Conservation (phyloP, 2,888 invertebrate genomes). For the Leptinotarsa tumamoca region DNA sequence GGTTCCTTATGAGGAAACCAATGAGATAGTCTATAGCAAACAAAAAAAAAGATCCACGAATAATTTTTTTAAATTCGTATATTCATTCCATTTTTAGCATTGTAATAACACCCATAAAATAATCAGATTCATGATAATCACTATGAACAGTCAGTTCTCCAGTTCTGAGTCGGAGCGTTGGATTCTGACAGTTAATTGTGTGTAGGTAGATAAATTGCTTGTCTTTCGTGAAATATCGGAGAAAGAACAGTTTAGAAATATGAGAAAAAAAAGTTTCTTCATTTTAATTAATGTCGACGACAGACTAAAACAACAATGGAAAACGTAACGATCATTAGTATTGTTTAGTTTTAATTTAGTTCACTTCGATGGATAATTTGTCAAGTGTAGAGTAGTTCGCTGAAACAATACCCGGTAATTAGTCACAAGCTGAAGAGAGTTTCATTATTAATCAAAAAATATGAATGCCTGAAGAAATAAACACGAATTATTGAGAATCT, state of each 20-base stretch:
- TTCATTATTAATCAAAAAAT: slow-evolving; percentile 6
- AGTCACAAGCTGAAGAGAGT: not conserved
- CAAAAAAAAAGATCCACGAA: too few relatives aligned
- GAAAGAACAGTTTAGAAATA: slow-evolving; percentile 27
- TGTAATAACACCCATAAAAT: too few relatives aligned
- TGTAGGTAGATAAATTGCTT: slow-evolving; percentile 33
- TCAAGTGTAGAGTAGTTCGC: not conserved
- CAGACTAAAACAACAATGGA: slow-evolving; percentile 44
- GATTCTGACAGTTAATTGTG: slow-evolving; percentile 33
- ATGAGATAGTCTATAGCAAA: too few relatives aligned
- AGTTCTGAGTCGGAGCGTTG: not conserved
- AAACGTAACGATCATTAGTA: slow-evolving; percentile 44
- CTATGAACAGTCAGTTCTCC: not conserved
- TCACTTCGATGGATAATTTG: slow-evolving; percentile 15
- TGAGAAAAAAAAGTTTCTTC: slow-evolving; percentile 26
- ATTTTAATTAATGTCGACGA: slow-evolving; percentile 43
- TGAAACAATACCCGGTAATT: slow-evolving; percentile 14
- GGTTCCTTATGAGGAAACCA: too few relatives aligned
- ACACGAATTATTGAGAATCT: not conserved
- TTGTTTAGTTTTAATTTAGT: slow-evolving; percentile 39
- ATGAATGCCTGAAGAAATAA: not conserved
- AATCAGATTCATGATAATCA: not conserved
- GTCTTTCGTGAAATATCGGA: slow-evolving; percentile 13
- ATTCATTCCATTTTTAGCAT: too few relatives aligned
- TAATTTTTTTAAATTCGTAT: too few relatives aligned